A percentile compares a stretch with the other conserved stretches of the same genome.
These are phyloP conservation scores for Oceanodroma leucorhoa DNA, from an alignment of 2,797 vertebrate species.

Conservation along the genomic window DNA sequence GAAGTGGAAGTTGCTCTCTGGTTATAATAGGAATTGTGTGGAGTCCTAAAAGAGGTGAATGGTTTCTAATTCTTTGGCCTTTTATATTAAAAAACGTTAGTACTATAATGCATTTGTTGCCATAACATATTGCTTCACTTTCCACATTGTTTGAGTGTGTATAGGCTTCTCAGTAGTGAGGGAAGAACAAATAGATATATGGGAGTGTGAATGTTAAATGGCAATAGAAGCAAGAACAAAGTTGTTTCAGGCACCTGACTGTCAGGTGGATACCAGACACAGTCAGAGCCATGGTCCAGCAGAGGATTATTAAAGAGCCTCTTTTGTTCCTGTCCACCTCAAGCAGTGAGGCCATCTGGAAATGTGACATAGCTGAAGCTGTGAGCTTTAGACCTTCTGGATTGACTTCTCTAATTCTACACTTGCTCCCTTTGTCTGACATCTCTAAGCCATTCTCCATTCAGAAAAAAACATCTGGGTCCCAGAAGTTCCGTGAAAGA, in stretches of 20 bases:
- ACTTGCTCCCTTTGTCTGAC: neutral
- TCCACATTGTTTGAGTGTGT: neutral
- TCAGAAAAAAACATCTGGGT: neutral
- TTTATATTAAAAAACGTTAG: neutral
- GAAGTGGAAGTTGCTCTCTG: conserved; percentile 8
- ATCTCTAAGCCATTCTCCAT: neutral
- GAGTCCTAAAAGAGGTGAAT: neutral
- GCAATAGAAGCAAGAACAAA: neutral
- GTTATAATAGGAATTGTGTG: neutral
- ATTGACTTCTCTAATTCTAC: neutral
- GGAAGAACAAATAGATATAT: neutral
- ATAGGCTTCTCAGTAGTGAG: neutral
- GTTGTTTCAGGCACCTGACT: neutral
- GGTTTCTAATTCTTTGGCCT: neutral
- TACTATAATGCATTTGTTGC: conserved; percentile 22
- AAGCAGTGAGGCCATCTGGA: neutral
- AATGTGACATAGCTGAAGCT: neutral
- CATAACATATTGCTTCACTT: conserved; percentile 13
- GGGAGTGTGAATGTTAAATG: neutral
- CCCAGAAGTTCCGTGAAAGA: neutral
- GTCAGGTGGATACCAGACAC: conserved; percentile 22
- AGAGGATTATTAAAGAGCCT: neutral
- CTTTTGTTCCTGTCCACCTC: neutral
- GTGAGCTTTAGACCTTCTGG: neutral
- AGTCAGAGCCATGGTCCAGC: neutral